Evolutionary conservation across 2,113 vertebrate genomes (phyloP).

Genomic region (Urocynchramus pylzowi): DNA sequence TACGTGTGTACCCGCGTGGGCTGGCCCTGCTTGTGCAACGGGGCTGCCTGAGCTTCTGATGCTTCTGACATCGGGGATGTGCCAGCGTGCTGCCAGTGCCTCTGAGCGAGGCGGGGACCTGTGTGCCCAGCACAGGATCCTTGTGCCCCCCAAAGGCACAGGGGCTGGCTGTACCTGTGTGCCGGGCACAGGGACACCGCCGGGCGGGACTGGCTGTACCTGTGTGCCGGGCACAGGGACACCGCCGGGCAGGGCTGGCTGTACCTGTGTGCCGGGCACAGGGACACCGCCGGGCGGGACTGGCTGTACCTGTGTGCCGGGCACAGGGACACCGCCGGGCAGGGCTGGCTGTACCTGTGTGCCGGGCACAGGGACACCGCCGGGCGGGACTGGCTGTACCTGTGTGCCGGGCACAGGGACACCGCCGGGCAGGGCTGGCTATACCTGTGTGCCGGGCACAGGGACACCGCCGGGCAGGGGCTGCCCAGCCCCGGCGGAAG

Average conservation of each 20-base stretch:
- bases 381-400: no score
- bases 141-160: neutral
- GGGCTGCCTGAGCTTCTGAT: neutral
- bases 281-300: neutral
- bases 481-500: neutral
- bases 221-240: no score
- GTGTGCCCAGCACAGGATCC: neutral
- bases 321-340: neutral
- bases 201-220: no score
- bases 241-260: no score
- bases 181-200: no score
- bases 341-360: neutral
- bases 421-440: fast-evolving
- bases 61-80: neutral
- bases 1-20: fast-evolving
- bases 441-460: neutral
- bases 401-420: neutral
- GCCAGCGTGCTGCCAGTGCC: fast-evolving
- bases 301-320: no score
- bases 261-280: no score
- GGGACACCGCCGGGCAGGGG: fast-evolving
- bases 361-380: no score
- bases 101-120: fast-evolving
- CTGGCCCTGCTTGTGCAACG: neutral
- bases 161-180: no score